phyloP scores from a whole-genome alignment of 2,888 invertebrate species.

The Cosmorhoe ocellata region DNA sequence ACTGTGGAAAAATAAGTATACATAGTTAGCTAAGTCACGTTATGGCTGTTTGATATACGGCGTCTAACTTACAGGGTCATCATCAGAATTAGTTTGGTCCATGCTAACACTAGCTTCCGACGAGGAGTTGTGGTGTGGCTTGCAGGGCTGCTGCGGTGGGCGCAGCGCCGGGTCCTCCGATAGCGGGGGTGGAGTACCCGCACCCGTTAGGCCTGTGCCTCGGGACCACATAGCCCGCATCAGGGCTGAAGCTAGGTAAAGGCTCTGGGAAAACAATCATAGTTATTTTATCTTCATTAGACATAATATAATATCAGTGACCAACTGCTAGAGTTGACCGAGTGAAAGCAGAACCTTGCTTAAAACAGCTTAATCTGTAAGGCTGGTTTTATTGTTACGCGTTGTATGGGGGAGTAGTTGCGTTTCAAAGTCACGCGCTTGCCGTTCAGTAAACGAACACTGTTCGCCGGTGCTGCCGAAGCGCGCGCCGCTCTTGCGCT shows the following conservation, averaged over 20 bases:
- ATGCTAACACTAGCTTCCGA: conserved; percentile 91
- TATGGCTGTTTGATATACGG: too few relatives aligned
- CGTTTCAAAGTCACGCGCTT: too few relatives aligned
- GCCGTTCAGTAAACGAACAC: too few relatives aligned
- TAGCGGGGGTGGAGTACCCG: conserved; percentile 61
- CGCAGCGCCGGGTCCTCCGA: conserved; percentile 71
- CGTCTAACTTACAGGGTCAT: conserved; percentile 84
- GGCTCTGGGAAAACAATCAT: conserved; percentile 84
- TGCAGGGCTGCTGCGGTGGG: conserved; percentile 75
- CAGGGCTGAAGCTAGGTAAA: conserved; percentile 94
- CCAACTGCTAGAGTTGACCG: background rate
- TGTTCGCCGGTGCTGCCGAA: too few relatives aligned
- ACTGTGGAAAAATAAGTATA: conserved; percentile 56
- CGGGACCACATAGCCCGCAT: conserved; percentile 96
- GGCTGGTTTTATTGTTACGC: too few relatives aligned
- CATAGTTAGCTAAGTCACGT: too few relatives aligned
- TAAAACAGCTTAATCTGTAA: too few relatives aligned
- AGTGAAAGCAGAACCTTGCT: too few relatives aligned
- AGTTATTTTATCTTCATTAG: background rate
- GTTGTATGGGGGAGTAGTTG: too few relatives aligned
- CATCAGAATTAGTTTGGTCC: conserved; percentile 91
- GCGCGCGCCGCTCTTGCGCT: too few relatives aligned
- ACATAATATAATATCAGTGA: background rate
- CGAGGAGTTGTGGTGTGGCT: conserved; percentile 83
- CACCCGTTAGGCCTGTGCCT: conserved; percentile 61